Evolutionary conservation across 2,888 invertebrate species (phyloP), one percentile per base, ranked within the genome.

Genomic region (Auanema sp.): DNA sequence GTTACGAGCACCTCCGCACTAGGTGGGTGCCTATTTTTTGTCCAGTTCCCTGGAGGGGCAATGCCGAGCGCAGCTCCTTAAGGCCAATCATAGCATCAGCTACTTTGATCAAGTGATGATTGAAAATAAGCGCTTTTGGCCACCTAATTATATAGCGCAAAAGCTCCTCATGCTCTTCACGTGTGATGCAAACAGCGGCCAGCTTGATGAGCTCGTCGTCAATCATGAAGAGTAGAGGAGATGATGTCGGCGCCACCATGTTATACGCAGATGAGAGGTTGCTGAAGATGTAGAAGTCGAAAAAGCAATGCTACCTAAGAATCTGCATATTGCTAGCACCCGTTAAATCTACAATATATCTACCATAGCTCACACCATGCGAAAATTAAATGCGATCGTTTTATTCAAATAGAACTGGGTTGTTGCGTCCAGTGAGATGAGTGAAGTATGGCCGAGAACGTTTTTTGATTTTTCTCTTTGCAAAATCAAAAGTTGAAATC

Each of bases 61-160:
- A 68, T 65, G 1, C 60, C 65, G 42, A 68, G 53, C n/a, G 33
- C 65, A n/a, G 53, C 57, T 68, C 68, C 47, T 40, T 54, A 16
- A 57, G 47, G 2, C 59, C 68, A 58, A 68, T 65, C 25, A 56
- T 52, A 14, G 23, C 60, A n/a, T 23, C 40, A 5, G 61, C 64
- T 63, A 60, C 60, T 18, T 1, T 52, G 41, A 66, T 50, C 60
- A 68, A 58, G 50, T 40, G 33, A 23, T 33, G 23, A 52, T 42
- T 58, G 33, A 64, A 58, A 12, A 0, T 5, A 47, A 58, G 51
- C 40, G 52, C 64, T 16, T 56, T 2, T 12, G 18, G 10, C 57
- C 62, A 52, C 58, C 63, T 68, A 11, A 65, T 2, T 12, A 55
- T 18, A 42, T 68, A 65, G 10, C 65, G 65, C 24, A 65, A 54